These are phyloP conservation scores for Tortricodes alternella DNA, from an alignment of 2,888 invertebrate genomes.

Conservation along the genomic window DNA sequence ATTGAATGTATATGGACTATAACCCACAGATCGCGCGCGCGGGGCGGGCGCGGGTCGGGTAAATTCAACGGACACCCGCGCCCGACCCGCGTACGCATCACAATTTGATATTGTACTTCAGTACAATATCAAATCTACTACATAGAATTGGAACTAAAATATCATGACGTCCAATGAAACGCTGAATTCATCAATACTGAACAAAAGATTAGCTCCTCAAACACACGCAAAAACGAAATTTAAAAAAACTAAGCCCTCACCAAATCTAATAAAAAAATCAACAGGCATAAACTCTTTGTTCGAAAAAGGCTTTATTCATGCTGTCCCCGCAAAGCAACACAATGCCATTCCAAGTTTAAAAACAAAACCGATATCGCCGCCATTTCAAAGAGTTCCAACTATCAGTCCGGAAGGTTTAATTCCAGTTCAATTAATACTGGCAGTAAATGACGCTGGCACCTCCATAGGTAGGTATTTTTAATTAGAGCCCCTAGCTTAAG, in stretches of 20 bases:
- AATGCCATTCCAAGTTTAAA: neutral
- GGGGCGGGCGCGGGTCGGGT: no score
- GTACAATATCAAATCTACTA: no score
- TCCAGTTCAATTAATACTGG: conserved; percentile 61
- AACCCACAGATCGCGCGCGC: no score
- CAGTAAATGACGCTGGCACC: conserved; percentile 59
- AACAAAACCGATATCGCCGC: neutral
- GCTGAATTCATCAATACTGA: no score
- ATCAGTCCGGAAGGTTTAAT: conserved; percentile 23
- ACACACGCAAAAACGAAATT: no score
- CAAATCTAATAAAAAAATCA: neutral
- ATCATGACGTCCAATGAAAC: no score
- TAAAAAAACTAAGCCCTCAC: neutral
- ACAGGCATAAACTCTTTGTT: neutral
- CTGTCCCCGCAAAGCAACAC: neutral
- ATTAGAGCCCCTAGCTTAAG: conserved; percentile 48
- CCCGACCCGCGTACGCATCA: no score
- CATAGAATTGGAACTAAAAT: no score
- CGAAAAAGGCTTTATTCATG: neutral
- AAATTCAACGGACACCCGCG: no score
- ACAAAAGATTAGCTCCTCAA: no score
- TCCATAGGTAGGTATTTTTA: conserved; percentile 67
- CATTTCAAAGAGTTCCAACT: neutral
- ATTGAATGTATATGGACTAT: no score
- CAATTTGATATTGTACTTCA: no score